These are phyloP conservation scores for Catostomus latipinnis DNA, from an alignment of 2,797 vertebrate genomes.

Conservation along the genomic window DNA sequence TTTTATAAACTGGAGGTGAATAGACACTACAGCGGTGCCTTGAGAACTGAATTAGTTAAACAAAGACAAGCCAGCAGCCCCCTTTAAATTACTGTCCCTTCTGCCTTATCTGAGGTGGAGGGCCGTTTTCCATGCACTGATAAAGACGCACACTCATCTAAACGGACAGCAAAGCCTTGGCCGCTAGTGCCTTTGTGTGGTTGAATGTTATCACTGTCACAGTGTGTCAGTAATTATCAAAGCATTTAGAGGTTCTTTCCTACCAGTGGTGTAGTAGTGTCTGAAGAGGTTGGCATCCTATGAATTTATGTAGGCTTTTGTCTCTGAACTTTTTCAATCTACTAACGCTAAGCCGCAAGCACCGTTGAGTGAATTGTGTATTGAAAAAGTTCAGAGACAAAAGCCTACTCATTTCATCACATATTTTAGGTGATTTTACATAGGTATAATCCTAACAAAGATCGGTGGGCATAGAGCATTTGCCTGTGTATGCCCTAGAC, in stretches of 20 bases:
- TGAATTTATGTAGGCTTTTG: no score
- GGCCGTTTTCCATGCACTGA: conserved; percentile 26
- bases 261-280: no score
- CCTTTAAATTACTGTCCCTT: conserved; percentile 21
- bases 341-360: no score
- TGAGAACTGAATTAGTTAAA: conserved; percentile 40
- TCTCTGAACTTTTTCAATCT: no score
- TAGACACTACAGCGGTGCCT: conserved; percentile 18
- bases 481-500: no score
- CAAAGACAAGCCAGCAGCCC: background rate
- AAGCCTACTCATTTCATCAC: no score
- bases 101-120: conserved; percentile 49
- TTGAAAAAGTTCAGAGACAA: no score
- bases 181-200: conserved; percentile 48
- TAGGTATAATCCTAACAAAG: no score
- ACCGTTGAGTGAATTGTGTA: no score
- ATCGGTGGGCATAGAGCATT: no score
- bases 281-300: no score
- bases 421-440: no score
- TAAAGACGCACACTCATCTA: conserved; percentile 35
- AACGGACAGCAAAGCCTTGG: conserved; percentile 7
- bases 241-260: conserved; percentile 29
- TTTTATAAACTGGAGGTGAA: conserved; percentile 26
- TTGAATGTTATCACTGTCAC: conserved; percentile 61
- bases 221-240: conserved; percentile 37